phyloP scores from a whole-genome alignment of 2,797 vertebrate species.

The Leptatherina wallacei region DNA sequence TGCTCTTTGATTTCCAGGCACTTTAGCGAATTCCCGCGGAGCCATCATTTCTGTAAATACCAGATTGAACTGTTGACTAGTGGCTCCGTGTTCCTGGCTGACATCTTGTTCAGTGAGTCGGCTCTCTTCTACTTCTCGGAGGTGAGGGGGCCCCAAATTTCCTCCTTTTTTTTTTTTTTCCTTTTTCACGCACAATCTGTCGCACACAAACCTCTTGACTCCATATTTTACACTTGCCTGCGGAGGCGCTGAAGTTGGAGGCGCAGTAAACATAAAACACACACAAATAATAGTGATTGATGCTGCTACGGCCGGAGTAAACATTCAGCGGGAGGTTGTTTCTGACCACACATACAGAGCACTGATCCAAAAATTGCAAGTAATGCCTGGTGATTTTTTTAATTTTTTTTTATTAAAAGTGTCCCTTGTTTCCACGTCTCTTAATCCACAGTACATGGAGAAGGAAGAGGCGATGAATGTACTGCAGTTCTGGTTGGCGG shows the following conservation, averaged over 20 bases:
- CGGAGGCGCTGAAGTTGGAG: not conserved
- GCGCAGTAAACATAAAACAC: not conserved
- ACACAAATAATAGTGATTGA: not conserved
- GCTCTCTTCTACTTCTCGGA: conserved; percentile 99
- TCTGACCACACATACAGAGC: not conserved
- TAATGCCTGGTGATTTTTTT: not conserved
- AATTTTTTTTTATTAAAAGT: not conserved
- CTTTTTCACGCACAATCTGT: not conserved
- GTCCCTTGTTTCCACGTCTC: conserved; percentile 17
- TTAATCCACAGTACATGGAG: conserved; percentile 91
- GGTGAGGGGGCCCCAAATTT: conserved; percentile 81
- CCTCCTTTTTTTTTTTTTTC: not conserved
- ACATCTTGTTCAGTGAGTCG: conserved; percentile 98
- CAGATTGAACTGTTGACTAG: conserved; percentile 99
- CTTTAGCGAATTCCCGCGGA: conserved; percentile 96
- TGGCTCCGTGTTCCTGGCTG: conserved; percentile 96
- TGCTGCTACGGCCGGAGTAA: not conserved
- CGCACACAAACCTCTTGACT: not conserved
- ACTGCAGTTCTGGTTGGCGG: conserved; percentile 97
- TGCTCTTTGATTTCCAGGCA: conserved; percentile 85
- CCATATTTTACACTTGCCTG: not conserved
- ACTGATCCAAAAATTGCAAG: not conserved
- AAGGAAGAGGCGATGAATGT: conserved; percentile 98
- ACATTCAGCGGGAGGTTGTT: not conserved
- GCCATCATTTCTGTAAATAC: conserved; percentile 99